Conservation (phyloP, 2,797 vertebrate genomes). For the Orestias chungarensis region DNA sequence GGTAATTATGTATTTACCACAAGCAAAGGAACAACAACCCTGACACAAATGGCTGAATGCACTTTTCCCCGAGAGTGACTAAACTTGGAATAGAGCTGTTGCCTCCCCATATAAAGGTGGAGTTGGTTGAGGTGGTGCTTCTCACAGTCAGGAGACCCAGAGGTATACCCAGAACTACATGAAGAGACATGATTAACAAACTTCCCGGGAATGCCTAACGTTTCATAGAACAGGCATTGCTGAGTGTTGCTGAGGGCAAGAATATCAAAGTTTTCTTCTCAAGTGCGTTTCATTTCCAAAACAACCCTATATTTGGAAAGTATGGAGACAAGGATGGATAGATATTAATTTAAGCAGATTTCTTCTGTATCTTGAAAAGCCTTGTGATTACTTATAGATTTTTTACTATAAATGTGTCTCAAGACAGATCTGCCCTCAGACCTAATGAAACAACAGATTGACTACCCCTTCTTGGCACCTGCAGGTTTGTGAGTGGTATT, state of each 20-base stretch:
- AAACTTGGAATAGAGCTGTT: background rate
- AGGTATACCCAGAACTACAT: conserved; percentile 2
- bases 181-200: background rate
- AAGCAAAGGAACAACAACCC: too few species aligned
- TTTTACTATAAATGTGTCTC: background rate
- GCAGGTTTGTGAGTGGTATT: conserved; percentile 62
- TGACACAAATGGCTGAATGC: too few species aligned
- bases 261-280: background rate
- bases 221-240: background rate
- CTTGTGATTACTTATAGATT: conserved; percentile 3
- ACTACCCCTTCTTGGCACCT: conserved; percentile 44
- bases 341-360: conserved; percentile 5
- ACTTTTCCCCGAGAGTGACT: too few species aligned
- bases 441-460: conserved; percentile 37
- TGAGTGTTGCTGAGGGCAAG: background rate
- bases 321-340: background rate
- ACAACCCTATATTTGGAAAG: background rate
- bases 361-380: conserved; percentile 28
- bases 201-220: background rate
- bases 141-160: background rate
- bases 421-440: conserved; percentile 25
- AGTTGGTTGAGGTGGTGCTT: background rate
- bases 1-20: too few species aligned
- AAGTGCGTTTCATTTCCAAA: background rate
- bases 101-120: background rate